phyloP scores from a whole-genome alignment of 64 coral and sea anemone species.

The Pocillopora damicornis region DNA sequence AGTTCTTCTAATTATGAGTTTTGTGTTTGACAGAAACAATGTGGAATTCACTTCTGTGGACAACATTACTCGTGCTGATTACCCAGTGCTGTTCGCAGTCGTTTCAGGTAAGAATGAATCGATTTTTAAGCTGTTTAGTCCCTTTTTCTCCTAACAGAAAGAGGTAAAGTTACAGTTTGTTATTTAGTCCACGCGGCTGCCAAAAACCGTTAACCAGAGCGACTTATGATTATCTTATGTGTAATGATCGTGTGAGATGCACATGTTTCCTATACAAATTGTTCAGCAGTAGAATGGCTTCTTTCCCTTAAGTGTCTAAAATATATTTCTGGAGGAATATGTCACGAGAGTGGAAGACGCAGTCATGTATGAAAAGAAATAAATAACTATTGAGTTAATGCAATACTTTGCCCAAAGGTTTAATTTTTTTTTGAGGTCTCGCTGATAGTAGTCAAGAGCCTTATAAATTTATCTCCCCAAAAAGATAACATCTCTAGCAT shows the following conservation, averaged over 20 bases:
- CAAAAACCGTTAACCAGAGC: not conserved
- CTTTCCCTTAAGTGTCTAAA: not conserved
- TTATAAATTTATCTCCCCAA: not conserved
- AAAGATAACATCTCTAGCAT: slow-evolving; percentile 13
- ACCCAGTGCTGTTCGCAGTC: not conserved
- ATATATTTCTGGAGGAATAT: not conserved
- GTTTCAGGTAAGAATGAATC: slow-evolving; percentile 15
- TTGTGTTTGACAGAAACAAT: slow-evolving; percentile 6
- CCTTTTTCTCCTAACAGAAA: not conserved
- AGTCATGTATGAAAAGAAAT: slow-evolving; percentile 5
- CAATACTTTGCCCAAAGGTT: not conserved
- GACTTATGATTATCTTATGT: not conserved
- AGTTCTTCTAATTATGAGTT: not conserved
- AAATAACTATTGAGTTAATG: not conserved
- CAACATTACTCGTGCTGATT: not conserved
- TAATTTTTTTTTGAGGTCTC: not conserved
- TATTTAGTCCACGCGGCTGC: not conserved
- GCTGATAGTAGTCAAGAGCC: not conserved
- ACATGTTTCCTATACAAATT: not conserved
- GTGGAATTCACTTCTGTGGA: not conserved
- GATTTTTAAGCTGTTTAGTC: not conserved
- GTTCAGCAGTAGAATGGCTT: not conserved
- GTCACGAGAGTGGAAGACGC: not conserved
- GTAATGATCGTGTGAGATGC: not conserved
- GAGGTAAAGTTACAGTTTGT: slow-evolving; percentile 16